These are phyloP conservation scores for Selene dorsalis DNA, from an alignment of 2,797 vertebrate genomes.

Conservation along the genomic window DNA sequence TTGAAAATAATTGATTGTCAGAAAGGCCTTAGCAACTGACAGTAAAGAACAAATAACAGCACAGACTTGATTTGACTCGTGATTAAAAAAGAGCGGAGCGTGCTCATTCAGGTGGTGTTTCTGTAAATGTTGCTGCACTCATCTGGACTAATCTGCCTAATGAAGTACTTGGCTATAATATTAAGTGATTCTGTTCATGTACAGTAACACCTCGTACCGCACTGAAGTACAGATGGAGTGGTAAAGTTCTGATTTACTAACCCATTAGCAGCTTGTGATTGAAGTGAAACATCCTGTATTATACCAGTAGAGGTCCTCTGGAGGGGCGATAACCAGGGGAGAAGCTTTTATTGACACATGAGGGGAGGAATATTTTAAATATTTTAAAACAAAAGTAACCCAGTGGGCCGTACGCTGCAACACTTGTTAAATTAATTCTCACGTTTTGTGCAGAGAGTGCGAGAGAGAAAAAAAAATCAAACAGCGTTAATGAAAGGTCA, in stretches of 20 bases:
- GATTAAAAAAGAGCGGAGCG: background rate
- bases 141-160: slow-evolving; percentile 3
- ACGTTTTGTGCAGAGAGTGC: background rate
- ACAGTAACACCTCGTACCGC: background rate
- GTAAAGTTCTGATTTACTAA: slow-evolving; percentile 3
- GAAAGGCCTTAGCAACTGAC: background rate
- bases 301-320: background rate
- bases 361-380: background rate
- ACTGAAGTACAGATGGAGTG: slow-evolving; percentile 10
- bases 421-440: slow-evolving; percentile 17
- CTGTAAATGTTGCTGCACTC: background rate
- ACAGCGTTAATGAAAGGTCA: slow-evolving; percentile 69
- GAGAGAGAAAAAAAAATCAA: slow-evolving; percentile 15
- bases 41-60: background rate
- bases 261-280: background rate
- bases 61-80: slow-evolving; percentile 2
- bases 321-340: background rate
- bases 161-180: background rate
- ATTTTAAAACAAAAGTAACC: background rate
- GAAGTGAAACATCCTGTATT: background rate
- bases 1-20: background rate
- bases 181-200: background rate
- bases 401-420: background rate
- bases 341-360: background rate
- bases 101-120: slow-evolving; percentile 5